Evolutionary conservation across 2,113 vertebrate species (phyloP).

Genomic region (Xerus inauris): DNA sequence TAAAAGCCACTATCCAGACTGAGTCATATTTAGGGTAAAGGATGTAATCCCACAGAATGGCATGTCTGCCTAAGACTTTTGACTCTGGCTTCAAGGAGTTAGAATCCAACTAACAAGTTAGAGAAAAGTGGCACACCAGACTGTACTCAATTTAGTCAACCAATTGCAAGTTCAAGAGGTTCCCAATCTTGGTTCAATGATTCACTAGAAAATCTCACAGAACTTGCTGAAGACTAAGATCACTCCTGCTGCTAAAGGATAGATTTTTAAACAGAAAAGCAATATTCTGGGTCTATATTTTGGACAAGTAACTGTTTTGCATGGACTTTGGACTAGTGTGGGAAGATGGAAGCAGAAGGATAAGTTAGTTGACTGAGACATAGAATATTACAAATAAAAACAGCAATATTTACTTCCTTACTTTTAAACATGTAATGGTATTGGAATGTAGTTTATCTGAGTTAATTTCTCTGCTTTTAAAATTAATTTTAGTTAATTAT

Average conservation of each 20-base stretch:
- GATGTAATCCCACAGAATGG: background rate
- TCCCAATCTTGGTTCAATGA: background rate
- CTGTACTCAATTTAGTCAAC: background rate
- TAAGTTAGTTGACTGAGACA: background rate
- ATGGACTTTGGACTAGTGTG: background rate
- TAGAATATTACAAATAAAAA: background rate
- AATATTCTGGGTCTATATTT: background rate
- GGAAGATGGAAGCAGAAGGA: background rate
- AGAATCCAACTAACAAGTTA: background rate
- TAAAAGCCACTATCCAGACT: background rate
- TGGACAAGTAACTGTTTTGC: background rate
- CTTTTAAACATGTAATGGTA: slow-evolving; percentile 58
- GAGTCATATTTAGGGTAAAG: background rate
- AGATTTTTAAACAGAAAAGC: background rate
- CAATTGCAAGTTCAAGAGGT: background rate
- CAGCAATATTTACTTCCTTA: slow-evolving; percentile 59
- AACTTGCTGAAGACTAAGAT: background rate
- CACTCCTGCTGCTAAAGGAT: background rate
- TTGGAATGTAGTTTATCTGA: slow-evolving; percentile 77
- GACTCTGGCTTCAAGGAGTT: background rate
- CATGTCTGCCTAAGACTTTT: background rate
- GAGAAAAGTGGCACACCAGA: background rate
- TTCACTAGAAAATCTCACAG: background rate
- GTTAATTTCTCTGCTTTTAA: slow-evolving; percentile 84
- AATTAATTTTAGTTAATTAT: slow-evolving; percentile 85